Evolutionary conservation across 1,140 invertebrate genomes (phyloP).

Genomic region (Megalopta genalis): DNA sequence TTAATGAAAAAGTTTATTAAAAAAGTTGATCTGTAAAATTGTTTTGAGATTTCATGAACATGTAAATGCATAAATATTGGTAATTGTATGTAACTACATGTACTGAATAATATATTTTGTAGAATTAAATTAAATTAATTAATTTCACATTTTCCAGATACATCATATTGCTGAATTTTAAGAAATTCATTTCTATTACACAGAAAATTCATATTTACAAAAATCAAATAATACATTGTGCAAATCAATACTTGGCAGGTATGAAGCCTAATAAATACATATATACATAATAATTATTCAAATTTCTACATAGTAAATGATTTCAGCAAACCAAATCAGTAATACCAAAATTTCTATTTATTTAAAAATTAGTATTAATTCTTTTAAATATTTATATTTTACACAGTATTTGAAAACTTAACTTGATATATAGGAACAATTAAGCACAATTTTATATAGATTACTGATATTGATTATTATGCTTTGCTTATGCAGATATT

Average conservation of each 20-base stretch:
- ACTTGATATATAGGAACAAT: slow-evolving; percentile 1
- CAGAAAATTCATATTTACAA: slow-evolving; percentile 30
- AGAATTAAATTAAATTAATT: slow-evolving; percentile 12
- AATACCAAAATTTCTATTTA: slow-evolving; percentile 7
- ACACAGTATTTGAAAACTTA: background rate
- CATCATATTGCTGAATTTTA: background rate
- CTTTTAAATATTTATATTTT: background rate
- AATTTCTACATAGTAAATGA: slow-evolving; percentile 5
- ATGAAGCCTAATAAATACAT: slow-evolving; percentile 7
- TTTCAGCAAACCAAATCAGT: background rate
- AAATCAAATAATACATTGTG: background rate
- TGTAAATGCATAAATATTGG: background rate
- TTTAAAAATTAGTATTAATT: slow-evolving; percentile 3
- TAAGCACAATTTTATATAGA: slow-evolving; percentile 16
- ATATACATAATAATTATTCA: slow-evolving; percentile 13
- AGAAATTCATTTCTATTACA: background rate
- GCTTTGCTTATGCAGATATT: slow-evolving; percentile 12
- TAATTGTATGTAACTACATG: slow-evolving; percentile 3
- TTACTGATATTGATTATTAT: slow-evolving; percentile 27
- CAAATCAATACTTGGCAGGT: background rate
- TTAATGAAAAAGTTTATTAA: background rate
- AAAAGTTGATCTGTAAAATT: background rate
- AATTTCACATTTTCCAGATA: background rate
- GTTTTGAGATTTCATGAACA: background rate
- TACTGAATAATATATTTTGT: slow-evolving; percentile 11